Base-by-base conservation (phyloP, 2,113 vertebrate genomes). In the Amphilophus citrinellus region DNA sequence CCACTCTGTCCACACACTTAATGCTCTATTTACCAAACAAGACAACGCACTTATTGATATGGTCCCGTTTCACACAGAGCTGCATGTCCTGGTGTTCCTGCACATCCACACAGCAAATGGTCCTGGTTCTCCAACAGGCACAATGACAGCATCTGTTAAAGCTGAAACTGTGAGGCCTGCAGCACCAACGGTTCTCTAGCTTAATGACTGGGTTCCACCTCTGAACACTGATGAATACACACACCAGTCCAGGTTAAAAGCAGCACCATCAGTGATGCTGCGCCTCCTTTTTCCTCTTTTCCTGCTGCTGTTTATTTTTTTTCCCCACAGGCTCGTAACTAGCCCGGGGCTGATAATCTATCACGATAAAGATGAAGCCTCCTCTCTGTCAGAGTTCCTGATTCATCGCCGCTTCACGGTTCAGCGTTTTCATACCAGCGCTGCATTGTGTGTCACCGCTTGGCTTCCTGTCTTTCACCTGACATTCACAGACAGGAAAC, bases 391-490 rank as follows among this genome's bases (percentile, higher is more conserved):
- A 30, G 35, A 22, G 42, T 62, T 73, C 76, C 60, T 9, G 37
- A 80, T 80, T 66, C 66, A 86, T 88, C 47, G 9, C 47, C 5
- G 7, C 57, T 47, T 84, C 79, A 81, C n/a, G 77, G 76, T 32
- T 82, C 66, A 18, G 13, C 7, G 53, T 53, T 79, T 79, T 62
- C 24, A n/a, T 62, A 79, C 76, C 83, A 27, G 59, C 6, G 0
- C 9, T 53, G 35, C 32, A 22, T 50, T 61, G 32, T 77, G 60
- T 73, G 44, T 73, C 37, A 42, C 62, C 18, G 6, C 68, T 73
- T 58, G 2, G 42, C 83, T 89, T 92, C 89, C 87, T 83, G 83
- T 86, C 87, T 68, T 85, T 87, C 77, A 77, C 68, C 79, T 63
- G 77, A 80, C 66, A 79, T 53, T 63, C 61, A 79, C 83, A 59